phyloP scores from a whole-genome alignment of 2,888 invertebrate genomes.

The Cephus nigrinus region DNA sequence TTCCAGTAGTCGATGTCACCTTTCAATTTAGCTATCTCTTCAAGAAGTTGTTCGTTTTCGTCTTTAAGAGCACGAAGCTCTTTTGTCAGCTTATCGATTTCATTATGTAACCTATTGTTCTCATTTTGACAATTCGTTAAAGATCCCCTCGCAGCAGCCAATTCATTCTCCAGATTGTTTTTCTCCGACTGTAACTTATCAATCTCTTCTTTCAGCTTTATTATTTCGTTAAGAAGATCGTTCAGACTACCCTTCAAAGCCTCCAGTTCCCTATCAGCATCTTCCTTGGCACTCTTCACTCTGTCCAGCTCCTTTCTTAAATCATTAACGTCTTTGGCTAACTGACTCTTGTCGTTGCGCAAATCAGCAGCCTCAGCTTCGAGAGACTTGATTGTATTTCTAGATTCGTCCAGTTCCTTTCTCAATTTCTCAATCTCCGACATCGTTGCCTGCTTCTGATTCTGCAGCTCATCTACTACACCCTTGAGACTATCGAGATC shows the following conservation, averaged over 20 bases:
- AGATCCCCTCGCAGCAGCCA: conserved; percentile 7
- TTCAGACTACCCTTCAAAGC: conserved; percentile 41
- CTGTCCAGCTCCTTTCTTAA: conserved; percentile 21
- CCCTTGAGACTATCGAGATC: conserved; percentile 25
- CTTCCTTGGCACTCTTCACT: conserved; percentile 28
- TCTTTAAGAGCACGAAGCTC: conserved; percentile 19
- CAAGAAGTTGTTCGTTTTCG: conserved; percentile 26
- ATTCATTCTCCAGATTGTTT: conserved; percentile 22
- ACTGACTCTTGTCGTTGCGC: conserved; percentile 23
- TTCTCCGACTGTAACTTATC: conserved; percentile 19
- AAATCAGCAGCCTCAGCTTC: conserved; percentile 26
- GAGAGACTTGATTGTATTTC: conserved; percentile 18
- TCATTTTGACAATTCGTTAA: conserved; percentile 13
- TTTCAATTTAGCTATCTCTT: conserved; percentile 22
- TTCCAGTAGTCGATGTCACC: conserved; percentile 35
- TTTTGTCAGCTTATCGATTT: conserved; percentile 21
- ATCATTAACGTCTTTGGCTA: conserved; percentile 25
- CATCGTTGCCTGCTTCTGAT: conserved; percentile 4
- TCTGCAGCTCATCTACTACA: conserved; percentile 3
- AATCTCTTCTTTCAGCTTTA: conserved; percentile 29
- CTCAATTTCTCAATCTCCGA: conserved; percentile 16
- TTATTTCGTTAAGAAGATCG: conserved; percentile 32
- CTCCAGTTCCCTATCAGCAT: conserved; percentile 31
- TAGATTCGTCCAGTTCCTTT: conserved; percentile 18
- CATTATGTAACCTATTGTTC: conserved; percentile 29